phyloP scores from a whole-genome alignment of 2,888 invertebrate genomes.

The Pyrochroa serraticornis region DNA sequence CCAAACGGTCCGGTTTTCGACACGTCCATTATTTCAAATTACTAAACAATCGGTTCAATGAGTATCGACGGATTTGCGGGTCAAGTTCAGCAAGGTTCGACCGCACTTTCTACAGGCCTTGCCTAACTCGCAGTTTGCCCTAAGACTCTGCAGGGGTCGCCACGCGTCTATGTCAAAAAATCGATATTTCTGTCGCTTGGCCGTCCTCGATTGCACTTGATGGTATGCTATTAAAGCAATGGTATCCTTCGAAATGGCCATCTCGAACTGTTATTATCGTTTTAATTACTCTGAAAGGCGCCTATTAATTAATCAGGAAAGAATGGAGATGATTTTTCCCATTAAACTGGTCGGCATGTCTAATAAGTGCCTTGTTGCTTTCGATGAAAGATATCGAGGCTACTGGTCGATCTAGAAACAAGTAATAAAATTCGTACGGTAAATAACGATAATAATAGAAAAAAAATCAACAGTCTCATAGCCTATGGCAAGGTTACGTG shows the following conservation, averaged over 20 bases:
- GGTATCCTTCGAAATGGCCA: neutral
- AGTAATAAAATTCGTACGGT: constrained; percentile 11
- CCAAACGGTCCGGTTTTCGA: neutral
- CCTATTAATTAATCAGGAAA: constrained; percentile 5
- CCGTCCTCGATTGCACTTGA: too few species aligned
- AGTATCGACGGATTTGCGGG: too few species aligned
- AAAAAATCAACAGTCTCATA: constrained; percentile 3
- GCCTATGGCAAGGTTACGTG: constrained; percentile 31
- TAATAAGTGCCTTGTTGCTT: too few species aligned
- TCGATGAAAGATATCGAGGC: too few species aligned
- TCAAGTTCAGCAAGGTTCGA: too few species aligned
- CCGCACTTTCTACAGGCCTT: too few species aligned
- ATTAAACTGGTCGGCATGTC: neutral
- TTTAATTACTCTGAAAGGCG: constrained; percentile 13
- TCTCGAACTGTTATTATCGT: neutral
- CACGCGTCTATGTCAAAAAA: too few species aligned
- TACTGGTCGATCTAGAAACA: constrained; percentile 8
- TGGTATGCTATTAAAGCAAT: neutral
- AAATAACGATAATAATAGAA: constrained; percentile 8
- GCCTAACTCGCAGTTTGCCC: too few species aligned
- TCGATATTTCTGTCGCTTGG: too few species aligned
- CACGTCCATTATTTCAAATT: too few species aligned
- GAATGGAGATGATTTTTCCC: neutral
- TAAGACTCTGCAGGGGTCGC: too few species aligned
- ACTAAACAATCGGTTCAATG: too few species aligned